Evolutionary conservation across 2,113 vertebrate genomes (phyloP), one percentile per base, ranked within the genome.

Genomic region (Microcebus tavaratra): DNA sequence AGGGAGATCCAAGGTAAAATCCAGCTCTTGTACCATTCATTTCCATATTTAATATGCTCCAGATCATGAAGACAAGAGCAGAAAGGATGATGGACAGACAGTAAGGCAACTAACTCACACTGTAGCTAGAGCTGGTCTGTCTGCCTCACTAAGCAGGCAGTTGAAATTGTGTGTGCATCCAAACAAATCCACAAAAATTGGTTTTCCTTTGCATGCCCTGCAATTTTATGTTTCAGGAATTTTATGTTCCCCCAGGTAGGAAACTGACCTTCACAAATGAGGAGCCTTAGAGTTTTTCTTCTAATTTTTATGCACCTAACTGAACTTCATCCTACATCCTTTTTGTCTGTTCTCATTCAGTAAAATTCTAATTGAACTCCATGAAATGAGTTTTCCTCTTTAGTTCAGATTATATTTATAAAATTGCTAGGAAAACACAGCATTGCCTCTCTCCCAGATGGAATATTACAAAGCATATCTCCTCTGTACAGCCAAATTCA

Each of bases 361-460:
- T 34, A 70, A 87, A 80, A 84, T 88, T 84, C 11, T 78, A 85
- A 88, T 0, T 86, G 63, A 85, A 55, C 8, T 48, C 65, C 29
- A 81, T 34, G 21, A 55, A 59, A 90, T 15, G n/a, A 65, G 20
- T 45, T 89, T 75, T 92, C 70, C 21, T 82, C 67, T 94, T 88
- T 86, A 67, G 23, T 53, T 82, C 72, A 87, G 31, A 91, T 34
- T 39, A 39, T 59, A 67, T 85, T 91, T 94, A 76, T 87, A 83
- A 91, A 80, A 57, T 42, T 86, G 34, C 34, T 89, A 89, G 65
- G n/a, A 88, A 92, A 94, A 82, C 53, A 73, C 59, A 73, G 59
- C 23, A 31, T 34, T n/a, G 82, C 45, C 67, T 39, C 13, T 84
- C 34, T 63, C 72, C 36, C 65, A 81, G 63, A 73, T 6, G 59